Base-by-base conservation (phyloP, 2,888 invertebrate genomes). In the Macaria liturata region DNA sequence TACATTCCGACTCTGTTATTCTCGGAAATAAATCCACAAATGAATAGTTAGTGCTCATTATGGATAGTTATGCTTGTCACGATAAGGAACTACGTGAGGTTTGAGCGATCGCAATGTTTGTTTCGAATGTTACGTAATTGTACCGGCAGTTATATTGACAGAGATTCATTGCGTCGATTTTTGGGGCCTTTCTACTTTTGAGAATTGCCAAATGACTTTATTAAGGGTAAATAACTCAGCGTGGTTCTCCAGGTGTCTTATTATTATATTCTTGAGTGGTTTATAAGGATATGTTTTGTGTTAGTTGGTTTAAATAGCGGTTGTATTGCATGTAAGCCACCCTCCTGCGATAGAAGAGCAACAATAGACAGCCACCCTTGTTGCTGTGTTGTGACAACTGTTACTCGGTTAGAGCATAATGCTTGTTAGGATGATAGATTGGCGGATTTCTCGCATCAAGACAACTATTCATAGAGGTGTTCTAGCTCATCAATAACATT, bases 1-100 rank as follows among this genome's bases (percentile, higher is more conserved):
- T 73, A 78, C 89, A 90, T 91, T 89, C 90, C 88, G 72, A 76
- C 72, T 74, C 73, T 78, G 76, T 75, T 74, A 76, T 75, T 72
- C 75, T 80, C 74, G 76, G 76, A 76, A 78, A 81, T 85, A 83
- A 80, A 84, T 80, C 76, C 76, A 81, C 78, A 73, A 81, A 77
- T 75, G 73, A 78, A 68, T 66, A 58, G 62, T 65, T 61, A 54
- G 54, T 60, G 59, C 69, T 78, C 76, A 75, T 81, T 79, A 75
- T 69, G 69, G 67, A 75, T 58, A 72, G 72, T 74, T 73, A 67
- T 69, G 71, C 68, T 71, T 72, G 72, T 75, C 71, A 69, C 67
- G 71, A 67, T 72, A 68, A 66, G 63, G 59, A 54, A 65, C 8
- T 59, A 59, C 61, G 65, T 61, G 61, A 56, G 52, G 64, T 60